These are phyloP conservation scores for Xestia xanthographa DNA, from an alignment of 2,888 invertebrate species.

Conservation along the genomic window DNA sequence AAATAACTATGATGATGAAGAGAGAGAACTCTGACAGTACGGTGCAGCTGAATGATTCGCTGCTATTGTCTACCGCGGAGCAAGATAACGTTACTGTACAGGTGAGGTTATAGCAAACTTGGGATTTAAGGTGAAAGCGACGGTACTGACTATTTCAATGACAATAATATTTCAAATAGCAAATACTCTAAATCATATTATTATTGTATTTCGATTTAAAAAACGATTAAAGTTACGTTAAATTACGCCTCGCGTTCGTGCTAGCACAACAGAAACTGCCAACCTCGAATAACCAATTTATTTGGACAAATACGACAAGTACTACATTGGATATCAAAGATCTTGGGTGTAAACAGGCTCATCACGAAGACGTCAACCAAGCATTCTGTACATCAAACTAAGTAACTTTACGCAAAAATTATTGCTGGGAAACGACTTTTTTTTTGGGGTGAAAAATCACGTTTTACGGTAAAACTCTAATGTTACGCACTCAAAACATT, in stretches of 20 bases:
- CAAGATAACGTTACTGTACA: constrained; percentile 73
- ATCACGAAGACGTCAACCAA: too few species aligned
- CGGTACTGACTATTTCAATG: too few species aligned
- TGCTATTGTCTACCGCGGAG: constrained; percentile 76
- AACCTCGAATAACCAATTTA: background rate
- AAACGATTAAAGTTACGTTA: background rate
- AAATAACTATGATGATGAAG: constrained; percentile 96
- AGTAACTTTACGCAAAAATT: too few species aligned
- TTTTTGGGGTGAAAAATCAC: too few species aligned
- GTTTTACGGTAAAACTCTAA: too few species aligned
- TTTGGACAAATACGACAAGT: background rate
- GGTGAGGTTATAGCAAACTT: constrained; percentile 63
- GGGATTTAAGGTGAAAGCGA: background rate
- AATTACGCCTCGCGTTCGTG: background rate
- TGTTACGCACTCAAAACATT: too few species aligned
- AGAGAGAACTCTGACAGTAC: constrained; percentile 92
- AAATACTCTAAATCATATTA: too few species aligned
- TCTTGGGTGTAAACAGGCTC: too few species aligned
- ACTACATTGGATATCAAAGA: background rate
- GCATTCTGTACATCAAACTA: too few species aligned
- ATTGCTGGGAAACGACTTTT: too few species aligned
- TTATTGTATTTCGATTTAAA: background rate
- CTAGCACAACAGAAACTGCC: background rate
- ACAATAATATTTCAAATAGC: too few species aligned
- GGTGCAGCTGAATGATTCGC: constrained; percentile 80